Evolutionary conservation across 2,888 invertebrate genomes (phyloP), one percentile per base, ranked within the genome.

Genomic region (Ferdinandea cuprea): DNA sequence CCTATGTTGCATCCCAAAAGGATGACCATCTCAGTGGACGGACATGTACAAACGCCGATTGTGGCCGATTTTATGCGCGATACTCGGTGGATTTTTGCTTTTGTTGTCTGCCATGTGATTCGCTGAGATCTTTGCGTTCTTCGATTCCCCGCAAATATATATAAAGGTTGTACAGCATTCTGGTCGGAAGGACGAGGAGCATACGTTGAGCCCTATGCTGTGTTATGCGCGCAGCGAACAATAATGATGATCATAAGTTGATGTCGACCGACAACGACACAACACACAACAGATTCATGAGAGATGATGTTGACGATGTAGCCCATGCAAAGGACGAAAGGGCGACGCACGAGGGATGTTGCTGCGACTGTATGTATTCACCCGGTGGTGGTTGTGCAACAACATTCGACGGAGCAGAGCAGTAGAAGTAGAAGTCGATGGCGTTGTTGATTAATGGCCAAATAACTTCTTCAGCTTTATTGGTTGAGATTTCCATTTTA

Each of bases 401-500:
- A 72, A 3, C 28, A 56, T 19, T 52, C 32, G 35, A 30, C 40
- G 54, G 37, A n/a, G n/a, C 37, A n/a, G n/a, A n/a, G n/a, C 35
- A n/a, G 13, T 37, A 37, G 25, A 48, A 58, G 61, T 50, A 52
- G 48, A 78, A 74, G 69, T 81, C 78, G 80, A 86, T 86, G 86
- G 86, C 85, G 86, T 85, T 86, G 85, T 86, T 86, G 86, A 86
- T 86, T 85, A 86, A 86, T 86, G 86, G 85, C 85, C 76, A 85
- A 86, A 86, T 86, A 86, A 86, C 85, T 85, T 86, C 86, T 86
- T 85, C 85, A 85, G 85, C 83, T 86, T 86, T 86, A 86, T 86
- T 86, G 86, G 86, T 61, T 85, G 86, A 85, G 85, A 86, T 86
- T 86, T 86, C 85, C 85, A 83, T 78, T 83, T 83, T 83, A 78